Evolutionary conservation across 2,113 vertebrate species (phyloP).

Genomic region (Pseudorectes ferrugineus): DNA sequence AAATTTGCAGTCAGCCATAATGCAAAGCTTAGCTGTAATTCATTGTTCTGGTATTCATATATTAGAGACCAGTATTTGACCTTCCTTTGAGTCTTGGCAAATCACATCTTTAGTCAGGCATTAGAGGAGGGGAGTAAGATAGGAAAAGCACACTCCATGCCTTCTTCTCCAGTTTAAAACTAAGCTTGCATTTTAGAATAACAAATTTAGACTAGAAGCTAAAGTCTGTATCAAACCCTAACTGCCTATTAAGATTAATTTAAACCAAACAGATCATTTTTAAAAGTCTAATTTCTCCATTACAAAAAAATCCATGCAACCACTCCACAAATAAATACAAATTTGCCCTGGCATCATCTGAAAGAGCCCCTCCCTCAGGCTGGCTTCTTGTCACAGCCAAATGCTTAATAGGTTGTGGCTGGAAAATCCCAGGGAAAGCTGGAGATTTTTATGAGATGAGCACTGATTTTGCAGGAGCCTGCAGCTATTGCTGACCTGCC

Average conservation of each 20-base stretch:
- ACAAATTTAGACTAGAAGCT: constrained; percentile 5
- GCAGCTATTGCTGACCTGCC: constrained; percentile 64
- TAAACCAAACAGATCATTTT: background rate
- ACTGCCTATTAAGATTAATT: constrained; percentile 7
- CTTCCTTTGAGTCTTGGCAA: background rate
- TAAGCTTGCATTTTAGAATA: background rate
- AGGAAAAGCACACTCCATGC: background rate
- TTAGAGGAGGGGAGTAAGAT: background rate
- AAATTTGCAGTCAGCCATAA: background rate
- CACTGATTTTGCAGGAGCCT: constrained; percentile 45
- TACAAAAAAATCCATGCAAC: background rate
- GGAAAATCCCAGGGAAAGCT: constrained; percentile 63
- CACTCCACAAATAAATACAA: background rate
- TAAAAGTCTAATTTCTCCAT: background rate
- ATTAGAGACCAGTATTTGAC: background rate
- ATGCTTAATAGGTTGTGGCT: constrained; percentile 53
- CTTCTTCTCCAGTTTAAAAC: constrained; percentile 2
- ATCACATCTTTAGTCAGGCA: background rate
- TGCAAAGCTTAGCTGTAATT: background rate
- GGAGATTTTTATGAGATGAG: constrained; percentile 59
- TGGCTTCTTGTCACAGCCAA: constrained; percentile 24
- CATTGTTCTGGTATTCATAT: background rate
- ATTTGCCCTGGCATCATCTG: background rate
- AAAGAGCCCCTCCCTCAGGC: constrained; percentile 8
- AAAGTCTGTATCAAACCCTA: background rate